A percentile compares a stretch with the other conserved stretches of the same genome.
Conservation (phyloP, 2,797 vertebrate genomes). For the Anguilla megastoma region DNA sequence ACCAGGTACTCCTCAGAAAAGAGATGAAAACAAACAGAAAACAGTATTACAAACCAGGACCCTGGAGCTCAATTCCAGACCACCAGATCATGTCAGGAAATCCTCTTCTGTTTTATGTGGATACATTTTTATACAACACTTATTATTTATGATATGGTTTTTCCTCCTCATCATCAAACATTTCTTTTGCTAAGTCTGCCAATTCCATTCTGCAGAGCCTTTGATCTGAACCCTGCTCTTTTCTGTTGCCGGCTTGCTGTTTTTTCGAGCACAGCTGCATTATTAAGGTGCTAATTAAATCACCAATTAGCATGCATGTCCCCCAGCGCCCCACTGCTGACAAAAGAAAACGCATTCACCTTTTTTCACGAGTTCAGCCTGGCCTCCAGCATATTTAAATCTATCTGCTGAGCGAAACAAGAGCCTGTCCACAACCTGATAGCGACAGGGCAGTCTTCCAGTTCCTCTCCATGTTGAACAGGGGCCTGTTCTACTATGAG, state of each 20-base stretch:
- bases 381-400: conserved; percentile 41
- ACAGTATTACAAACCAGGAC: neutral
- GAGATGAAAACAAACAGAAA: conserved; percentile 29
- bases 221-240: conserved; percentile 16
- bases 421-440: conserved; percentile 40
- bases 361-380: conserved; percentile 33
- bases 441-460: conserved; percentile 41
- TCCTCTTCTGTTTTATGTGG: neutral
- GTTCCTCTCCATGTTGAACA: conserved; percentile 27
- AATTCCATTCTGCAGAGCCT: neutral
- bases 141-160: neutral
- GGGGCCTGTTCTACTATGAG: conserved; percentile 35
- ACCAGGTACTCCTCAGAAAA: conserved; percentile 12
- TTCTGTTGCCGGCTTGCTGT: conserved; percentile 31
- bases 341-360: conserved; percentile 49
- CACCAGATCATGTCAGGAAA: neutral
- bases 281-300: conserved; percentile 73
- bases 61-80: neutral
- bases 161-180: neutral
- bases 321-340: conserved; percentile 64
- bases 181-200: conserved; percentile 1
- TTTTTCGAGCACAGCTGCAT: conserved; percentile 66
- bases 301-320: conserved; percentile 69
- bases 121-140: neutral
- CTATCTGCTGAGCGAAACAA: conserved; percentile 31